Evolutionary conservation across 2,888 invertebrate genomes (phyloP).

Genomic region (Leptopterna dolabrata): DNA sequence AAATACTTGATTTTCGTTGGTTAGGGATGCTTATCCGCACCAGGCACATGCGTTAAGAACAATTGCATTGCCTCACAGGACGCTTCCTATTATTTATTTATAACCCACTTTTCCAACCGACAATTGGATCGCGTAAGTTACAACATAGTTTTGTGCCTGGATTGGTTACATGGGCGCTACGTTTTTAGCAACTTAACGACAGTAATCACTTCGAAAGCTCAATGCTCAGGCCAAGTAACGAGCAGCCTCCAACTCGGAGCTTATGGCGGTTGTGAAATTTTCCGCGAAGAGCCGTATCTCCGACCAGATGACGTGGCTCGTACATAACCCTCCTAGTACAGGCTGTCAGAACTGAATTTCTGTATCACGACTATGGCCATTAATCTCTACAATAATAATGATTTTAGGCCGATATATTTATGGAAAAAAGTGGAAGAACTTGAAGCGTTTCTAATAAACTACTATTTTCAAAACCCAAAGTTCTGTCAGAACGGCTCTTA

Average conservation of each 20-base stretch:
- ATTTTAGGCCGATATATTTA: too few relatives aligned
- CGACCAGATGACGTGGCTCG: not conserved
- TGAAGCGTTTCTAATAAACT: too few relatives aligned
- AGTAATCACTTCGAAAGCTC: not conserved
- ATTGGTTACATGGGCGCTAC: not conserved
- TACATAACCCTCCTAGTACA: not conserved
- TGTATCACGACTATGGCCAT: too few relatives aligned
- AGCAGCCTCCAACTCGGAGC: not conserved
- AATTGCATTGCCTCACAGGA: not conserved
- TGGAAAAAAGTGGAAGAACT: too few relatives aligned
- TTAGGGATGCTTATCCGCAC: not conserved
- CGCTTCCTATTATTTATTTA: not conserved
- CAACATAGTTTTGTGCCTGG: not conserved
- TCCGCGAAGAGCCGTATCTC: not conserved
- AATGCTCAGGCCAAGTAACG: not conserved
- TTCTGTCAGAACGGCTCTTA: too few relatives aligned
- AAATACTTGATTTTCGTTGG: not conserved
- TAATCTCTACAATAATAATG: too few relatives aligned
- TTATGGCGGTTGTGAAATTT: not conserved
- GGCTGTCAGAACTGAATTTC: too few relatives aligned
- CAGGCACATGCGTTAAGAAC: not conserved
- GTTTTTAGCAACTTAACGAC: not conserved
- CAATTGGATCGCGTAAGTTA: not conserved
- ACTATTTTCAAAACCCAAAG: too few relatives aligned
- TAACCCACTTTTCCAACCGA: not conserved